A percentile compares a stretch with the other conserved stretches of the same genome.
These are phyloP conservation scores for Calcarius lapponicus DNA, from an alignment of 2,797 vertebrate genomes.

Conservation along the genomic window DNA sequence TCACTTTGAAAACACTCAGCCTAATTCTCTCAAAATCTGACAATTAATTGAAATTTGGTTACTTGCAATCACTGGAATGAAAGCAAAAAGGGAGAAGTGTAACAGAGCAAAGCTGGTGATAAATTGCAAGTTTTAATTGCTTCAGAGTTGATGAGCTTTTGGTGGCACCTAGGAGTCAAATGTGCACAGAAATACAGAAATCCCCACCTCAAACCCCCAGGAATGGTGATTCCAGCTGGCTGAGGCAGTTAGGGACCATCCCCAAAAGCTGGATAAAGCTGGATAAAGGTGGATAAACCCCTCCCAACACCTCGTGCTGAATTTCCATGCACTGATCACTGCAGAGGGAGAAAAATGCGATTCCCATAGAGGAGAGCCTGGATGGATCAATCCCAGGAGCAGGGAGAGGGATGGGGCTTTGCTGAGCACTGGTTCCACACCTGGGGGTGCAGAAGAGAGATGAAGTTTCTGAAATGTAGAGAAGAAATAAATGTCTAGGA, in stretches of 20 bases:
- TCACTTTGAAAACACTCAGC: constrained; percentile 25
- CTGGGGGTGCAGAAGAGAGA: neutral
- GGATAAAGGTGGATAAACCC: neutral
- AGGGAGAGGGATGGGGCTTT: neutral
- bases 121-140: neutral
- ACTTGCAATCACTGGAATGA: neutral
- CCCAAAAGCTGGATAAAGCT: neutral
- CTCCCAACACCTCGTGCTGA: neutral
- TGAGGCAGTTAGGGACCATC: neutral
- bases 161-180: neutral
- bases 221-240: neutral
- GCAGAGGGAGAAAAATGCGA: neutral
- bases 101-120: neutral
- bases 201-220: neutral
- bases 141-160: neutral
- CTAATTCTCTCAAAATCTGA: constrained; percentile 36
- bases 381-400: neutral
- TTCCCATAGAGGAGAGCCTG: neutral
- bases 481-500: neutral
- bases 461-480: neutral
- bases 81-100: neutral
- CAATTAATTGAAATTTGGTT: constrained; percentile 30
- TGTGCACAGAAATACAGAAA: neutral
- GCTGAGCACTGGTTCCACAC: neutral
- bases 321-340: neutral